Conservation (phyloP, 2,797 vertebrate species). For the Threskiornis aethiopicus region DNA sequence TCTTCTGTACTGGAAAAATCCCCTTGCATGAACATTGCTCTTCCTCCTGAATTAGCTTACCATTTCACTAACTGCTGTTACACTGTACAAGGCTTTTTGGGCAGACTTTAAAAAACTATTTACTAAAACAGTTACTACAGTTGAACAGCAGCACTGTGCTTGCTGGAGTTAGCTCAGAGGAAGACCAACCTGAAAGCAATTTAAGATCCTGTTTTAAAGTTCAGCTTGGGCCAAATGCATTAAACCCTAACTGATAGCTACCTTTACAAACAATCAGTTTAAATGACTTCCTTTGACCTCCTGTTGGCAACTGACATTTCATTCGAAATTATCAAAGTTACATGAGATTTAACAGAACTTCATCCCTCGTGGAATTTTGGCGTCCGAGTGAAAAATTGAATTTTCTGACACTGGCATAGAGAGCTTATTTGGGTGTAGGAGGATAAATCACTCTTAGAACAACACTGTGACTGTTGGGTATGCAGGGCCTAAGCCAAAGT, state of each 20-base stretch:
- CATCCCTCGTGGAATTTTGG: fast-evolving
- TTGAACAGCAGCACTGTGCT: background rate
- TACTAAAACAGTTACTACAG: background rate
- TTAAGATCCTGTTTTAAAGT: constrained; percentile 17
- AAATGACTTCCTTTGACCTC: constrained; percentile 40
- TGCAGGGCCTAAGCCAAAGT: background rate
- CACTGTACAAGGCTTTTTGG: background rate
- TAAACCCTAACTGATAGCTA: constrained; percentile 43
- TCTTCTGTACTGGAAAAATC: background rate
- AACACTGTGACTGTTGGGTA: background rate
- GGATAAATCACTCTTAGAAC: constrained; percentile 29
- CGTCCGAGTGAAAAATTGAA: background rate
- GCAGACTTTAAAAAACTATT: background rate
- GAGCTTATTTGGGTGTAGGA: background rate
- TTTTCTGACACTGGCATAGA: background rate
- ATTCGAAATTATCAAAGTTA: constrained; percentile 7
- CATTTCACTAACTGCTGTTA: background rate
- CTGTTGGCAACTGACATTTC: background rate
- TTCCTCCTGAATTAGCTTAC: background rate
- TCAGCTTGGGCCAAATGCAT: constrained; percentile 18
- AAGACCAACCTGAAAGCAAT: background rate
- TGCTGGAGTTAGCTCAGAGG: background rate
- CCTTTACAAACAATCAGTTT: constrained; percentile 15
- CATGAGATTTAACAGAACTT: background rate
- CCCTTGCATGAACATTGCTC: background rate